Percentiles rank a stretch among this genome's conserved stretches.
Evolutionary conservation across 2,888 invertebrate species (phyloP).

Genomic region (Scrobipalpa costella): DNA sequence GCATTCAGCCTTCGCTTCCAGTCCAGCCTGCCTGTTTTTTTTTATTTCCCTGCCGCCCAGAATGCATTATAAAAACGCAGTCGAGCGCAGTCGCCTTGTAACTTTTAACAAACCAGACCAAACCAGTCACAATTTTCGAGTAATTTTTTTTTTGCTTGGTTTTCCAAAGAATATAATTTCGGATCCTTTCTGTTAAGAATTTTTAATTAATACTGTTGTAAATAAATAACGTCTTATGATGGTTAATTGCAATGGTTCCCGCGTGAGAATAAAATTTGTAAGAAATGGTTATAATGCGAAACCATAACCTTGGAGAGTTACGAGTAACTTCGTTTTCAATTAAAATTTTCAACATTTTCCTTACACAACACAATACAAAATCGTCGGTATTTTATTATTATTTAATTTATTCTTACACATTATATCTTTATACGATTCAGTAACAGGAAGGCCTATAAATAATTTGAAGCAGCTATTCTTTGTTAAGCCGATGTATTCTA

Average conservation of each 20-base stretch:
- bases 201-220: constrained; percentile 10
- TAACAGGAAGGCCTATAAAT: neutral
- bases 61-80: constrained; percentile 31
- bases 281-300: constrained; percentile 10
- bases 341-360: constrained; percentile 21
- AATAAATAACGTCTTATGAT: constrained; percentile 5
- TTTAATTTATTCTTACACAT: neutral
- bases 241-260: constrained; percentile 17
- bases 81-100: constrained; percentile 23
- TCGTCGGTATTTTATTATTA: neutral
- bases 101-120: constrained; percentile 1
- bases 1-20: constrained; percentile 14
- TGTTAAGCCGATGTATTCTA: no score
- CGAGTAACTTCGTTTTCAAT: constrained; percentile 4
- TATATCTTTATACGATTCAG: neutral
- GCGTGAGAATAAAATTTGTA: constrained; percentile 15
- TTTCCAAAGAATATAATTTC: constrained; percentile 19
- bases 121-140: constrained; percentile 18
- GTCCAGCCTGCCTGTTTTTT: constrained; percentile 20
- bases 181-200: constrained; percentile 1
- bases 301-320: constrained; percentile 11
- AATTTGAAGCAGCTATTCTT: no score
- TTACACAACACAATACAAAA: constrained; percentile 9
- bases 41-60: constrained; percentile 24
- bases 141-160: constrained; percentile 7